Conservation (phyloP, 2,888 invertebrate genomes). For the Cremastinae sp. region DNA sequence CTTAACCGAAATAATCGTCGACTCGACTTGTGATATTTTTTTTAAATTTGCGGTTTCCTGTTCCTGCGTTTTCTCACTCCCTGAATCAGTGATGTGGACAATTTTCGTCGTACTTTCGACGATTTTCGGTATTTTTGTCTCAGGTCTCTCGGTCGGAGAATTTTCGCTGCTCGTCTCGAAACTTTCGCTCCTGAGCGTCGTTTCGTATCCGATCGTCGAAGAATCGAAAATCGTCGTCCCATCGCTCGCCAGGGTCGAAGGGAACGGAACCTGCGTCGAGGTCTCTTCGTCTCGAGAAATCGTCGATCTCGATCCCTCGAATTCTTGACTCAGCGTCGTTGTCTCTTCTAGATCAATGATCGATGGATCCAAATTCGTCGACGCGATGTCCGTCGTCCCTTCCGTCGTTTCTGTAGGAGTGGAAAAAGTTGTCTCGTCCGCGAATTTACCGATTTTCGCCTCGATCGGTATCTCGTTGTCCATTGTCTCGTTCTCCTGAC, state of each 20-base stretch:
- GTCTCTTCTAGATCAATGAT: conserved; percentile 44
- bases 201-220: conserved; percentile 28
- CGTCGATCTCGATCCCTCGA: conserved; percentile 1
- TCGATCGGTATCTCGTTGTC: conserved; percentile 76
- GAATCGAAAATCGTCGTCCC: conserved; percentile 35
- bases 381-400: conserved; percentile 54
- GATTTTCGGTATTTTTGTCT: conserved; percentile 3
- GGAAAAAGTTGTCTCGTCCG: conserved; percentile 51
- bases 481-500: conserved; percentile 73
- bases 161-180: conserved; percentile 9
- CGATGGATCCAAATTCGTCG: conserved; percentile 50
- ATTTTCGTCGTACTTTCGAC: conserved; percentile 30
- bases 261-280: conserved; percentile 10
- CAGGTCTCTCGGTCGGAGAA: background rate
- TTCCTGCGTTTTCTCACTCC: background rate
- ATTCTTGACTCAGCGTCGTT: conserved; percentile 21
- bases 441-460: conserved; percentile 70
- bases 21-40: conserved; percentile 1
- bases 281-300: background rate
- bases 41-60: conserved; percentile 6
- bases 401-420: conserved; percentile 15
- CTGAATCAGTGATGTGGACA: conserved; percentile 3
- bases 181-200: conserved; percentile 14
- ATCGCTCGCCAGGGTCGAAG: conserved; percentile 23
- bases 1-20: conserved; percentile 52